A percentile compares a stretch with the other conserved stretches of the same genome.
phyloP scores from a whole-genome alignment of 2,113 vertebrate species.

The Mustelus asterias region DNA sequence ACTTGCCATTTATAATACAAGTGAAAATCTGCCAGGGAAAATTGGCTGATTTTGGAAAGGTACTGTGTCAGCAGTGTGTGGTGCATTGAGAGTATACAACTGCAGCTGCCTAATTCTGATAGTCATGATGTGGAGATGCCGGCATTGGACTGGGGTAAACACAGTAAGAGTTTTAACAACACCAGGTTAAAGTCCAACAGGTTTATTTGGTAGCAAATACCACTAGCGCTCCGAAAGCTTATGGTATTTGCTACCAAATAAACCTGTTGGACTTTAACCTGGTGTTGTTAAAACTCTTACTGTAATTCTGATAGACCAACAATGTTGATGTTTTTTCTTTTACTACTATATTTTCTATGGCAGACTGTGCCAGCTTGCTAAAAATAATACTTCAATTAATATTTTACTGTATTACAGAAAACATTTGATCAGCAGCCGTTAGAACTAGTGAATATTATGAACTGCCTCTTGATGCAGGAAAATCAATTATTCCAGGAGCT shows the following conservation, averaged over 20 bases:
- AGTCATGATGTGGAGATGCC: too few species aligned
- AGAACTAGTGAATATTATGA: slow-evolving; percentile 14
- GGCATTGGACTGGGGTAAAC: too few species aligned
- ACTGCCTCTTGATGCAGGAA: slow-evolving; percentile 5
- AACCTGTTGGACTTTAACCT: too few species aligned
- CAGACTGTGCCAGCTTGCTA: background rate
- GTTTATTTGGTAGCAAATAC: too few species aligned
- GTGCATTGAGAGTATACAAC: background rate
- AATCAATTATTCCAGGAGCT: slow-evolving; percentile 15
- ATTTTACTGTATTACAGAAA: background rate
- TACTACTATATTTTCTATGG: background rate
- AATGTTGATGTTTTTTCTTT: background rate
- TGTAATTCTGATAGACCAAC: background rate
- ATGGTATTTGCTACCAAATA: too few species aligned
- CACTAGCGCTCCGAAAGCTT: too few species aligned
- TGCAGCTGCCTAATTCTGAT: background rate
- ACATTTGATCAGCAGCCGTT: slow-evolving; percentile 20
- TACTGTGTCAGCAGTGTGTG: background rate
- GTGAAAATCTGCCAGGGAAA: background rate
- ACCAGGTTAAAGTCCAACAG: too few species aligned
- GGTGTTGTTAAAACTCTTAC: too few species aligned
- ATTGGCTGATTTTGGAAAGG: background rate
- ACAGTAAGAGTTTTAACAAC: too few species aligned
- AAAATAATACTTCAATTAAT: slow-evolving; percentile 11
- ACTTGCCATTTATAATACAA: too few species aligned